Evolutionary conservation across 1,140 invertebrate genomes (phyloP), one percentile per base, ranked within the genome.

Genomic region (Ceratina japonica): DNA sequence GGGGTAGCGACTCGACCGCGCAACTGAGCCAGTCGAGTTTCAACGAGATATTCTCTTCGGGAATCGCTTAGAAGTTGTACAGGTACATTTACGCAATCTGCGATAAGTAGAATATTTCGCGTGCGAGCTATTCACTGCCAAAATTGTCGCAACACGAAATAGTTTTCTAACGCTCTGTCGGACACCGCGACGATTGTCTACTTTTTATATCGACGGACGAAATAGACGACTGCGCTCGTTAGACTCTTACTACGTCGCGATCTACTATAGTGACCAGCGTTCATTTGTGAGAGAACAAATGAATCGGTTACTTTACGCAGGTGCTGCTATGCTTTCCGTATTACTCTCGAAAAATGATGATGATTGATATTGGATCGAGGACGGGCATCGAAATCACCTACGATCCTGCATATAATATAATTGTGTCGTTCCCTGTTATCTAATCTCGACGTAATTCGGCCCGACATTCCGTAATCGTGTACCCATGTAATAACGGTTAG

Each of bases 41-140:
- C n/a, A n/a, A n/a, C n/a, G n/a, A n/a, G n/a, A n/a, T n/a, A n/a
- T n/a, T n/a, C n/a, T n/a, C 51, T 72, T 52, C 27, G 24, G 54
- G 16, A 20, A 24, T 52, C 71, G 27, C 54, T 51, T 77, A 62
- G 62, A 72, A 71, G 52, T 56, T 77, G 75, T 77, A 77, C 56
- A 72, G 27, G 44, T 63, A 71, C 27, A 22, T 63, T 62, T 71
- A 62, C 71, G 22, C n/a, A n/a, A n/a, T n/a, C n/a, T n/a, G 13
- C 7, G 44, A 27, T 64, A n/a, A 59, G 44, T 66, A 74, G 37
- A 24, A 18, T 79, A 61, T n/a, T 49, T 22, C 18, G 2, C 20
- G 16, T 69, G 37, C 76, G 51, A 80, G 73, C 74, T 64, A 24
- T 54, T 76, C 79, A 80, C 79, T 80, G 79, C 79, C 79, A 63